Evolutionary conservation across 1,140 invertebrate genomes (phyloP), one percentile per base, ranked within the genome.

Genomic region (Drosophila gunungcola): DNA sequence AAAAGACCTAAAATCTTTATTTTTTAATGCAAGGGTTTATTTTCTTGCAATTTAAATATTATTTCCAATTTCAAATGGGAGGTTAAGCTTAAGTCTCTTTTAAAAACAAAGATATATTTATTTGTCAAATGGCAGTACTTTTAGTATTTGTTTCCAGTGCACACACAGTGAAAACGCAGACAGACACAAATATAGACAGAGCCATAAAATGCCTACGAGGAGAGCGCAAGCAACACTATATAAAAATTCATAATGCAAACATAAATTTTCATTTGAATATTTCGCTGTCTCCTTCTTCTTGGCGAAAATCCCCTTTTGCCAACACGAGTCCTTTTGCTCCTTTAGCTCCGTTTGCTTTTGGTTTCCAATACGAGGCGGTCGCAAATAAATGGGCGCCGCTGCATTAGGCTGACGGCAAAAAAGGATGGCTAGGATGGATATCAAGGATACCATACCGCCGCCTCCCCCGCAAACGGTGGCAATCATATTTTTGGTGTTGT

Each of bases 231-330:
- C 78, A 85, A 89, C 82, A 91, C 89, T 91, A 90, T 91, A 90
- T 91, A 90, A 91, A 91, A 91, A 90, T 90, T 91, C 90, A 90
- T 91, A 90, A 91, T 90, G 90, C 90, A 91, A 91, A 91, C 90
- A 91, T 91, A 91, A 91, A 91, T 91, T 90, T 91, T 91, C 90
- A 91, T 91, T 91, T 91, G 80, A 91, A 91, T 91, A 88, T 91
- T 82, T 81, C 76, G 89, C 82, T 78, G 80, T 83, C 84, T 89
- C 82, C 61, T 65, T 39, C 3, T 39, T 57, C 55, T 46, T 54
- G 62, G 83, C 83, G 77, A 83, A 83, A 83, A 86, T 88, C 79
- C 78, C 69, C 29, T 56, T 25, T 57, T 78, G 57, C 54, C 74
- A 46, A 53, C 55, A 43, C 53, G 29, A 10, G 48, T 41, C 38